Evolutionary conservation across 1,140 invertebrate genomes (phyloP), one percentile per base, ranked within the genome.

Genomic region (Rhyacophila brunnea): DNA sequence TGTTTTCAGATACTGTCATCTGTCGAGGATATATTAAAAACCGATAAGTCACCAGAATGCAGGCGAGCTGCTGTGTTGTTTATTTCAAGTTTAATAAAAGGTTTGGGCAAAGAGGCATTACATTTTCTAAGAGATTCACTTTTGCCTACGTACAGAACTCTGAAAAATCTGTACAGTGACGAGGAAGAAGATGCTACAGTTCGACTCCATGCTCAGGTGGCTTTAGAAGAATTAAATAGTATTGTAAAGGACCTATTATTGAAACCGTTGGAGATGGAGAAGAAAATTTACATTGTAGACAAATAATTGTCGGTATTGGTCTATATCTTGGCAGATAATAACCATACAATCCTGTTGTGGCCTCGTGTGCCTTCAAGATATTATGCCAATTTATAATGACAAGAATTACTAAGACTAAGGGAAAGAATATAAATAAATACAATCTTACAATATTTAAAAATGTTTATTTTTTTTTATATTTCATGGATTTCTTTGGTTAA

Each of bases 31-130:
- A 81, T 90, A 45, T 74, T 91, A 64, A 80, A 84, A 67, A 83
- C 80, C 6, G 90, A 93, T 68, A 82, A 85, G 65, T 77, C 79
- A 19, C 68, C 82, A 11, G 87, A 91, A 74, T 88, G 90, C 34
- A 77, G 90, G 53, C 78, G 90, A 67, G 90, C 91, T n/a, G 88
- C 87, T 17, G 85, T 91, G 6, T 74, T 92, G 68, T 85, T 93
- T 7, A 78, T 89, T 49, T 82, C 84, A 23, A 79, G 88, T 58
- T 70, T 93, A 34, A 70, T 93, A 15, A 83, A 85, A 67, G 91
- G 91, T 14, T 72, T 92, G 6, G 87, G 86, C 14, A 83, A 77
- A 67, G 85, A 90, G 65, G 80, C 83, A 7, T 71, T 93, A 19
- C 68, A 74, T 5, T 79, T 85, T 56, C 70, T 93, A 9, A 84